Evolutionary conservation across 2,888 invertebrate species (phyloP).

Genomic region (Teinopalpus imperialis): DNA sequence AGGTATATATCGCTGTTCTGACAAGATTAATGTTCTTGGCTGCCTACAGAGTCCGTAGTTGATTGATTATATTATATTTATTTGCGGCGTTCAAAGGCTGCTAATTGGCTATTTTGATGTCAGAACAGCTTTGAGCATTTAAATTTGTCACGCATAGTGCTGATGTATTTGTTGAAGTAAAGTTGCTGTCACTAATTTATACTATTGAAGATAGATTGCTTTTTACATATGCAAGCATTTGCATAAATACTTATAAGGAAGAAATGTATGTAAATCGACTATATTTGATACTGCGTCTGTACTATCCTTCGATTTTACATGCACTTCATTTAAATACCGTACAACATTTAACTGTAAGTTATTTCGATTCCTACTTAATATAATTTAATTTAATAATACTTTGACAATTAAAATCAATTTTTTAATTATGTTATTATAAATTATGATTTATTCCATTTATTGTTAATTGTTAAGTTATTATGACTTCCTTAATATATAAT

Average conservation of each 20-base stretch:
- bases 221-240: constrained; percentile 3
- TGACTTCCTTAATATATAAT: too few species aligned
- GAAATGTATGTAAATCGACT: too few species aligned
- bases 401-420: too few species aligned
- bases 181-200: constrained; percentile 8
- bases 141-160: constrained; percentile 18
- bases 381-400: too few species aligned
- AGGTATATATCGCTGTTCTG: constrained; percentile 3
- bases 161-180: constrained; percentile 16
- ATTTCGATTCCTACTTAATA: too few species aligned
- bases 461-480: too few species aligned
- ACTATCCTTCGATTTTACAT: too few species aligned
- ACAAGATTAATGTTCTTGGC: constrained; percentile 17
- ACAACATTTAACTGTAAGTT: too few species aligned
- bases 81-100: neutral
- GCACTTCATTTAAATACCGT: too few species aligned
- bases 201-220: constrained; percentile 11
- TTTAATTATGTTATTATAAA: too few species aligned
- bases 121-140: neutral
- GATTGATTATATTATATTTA: constrained; percentile 11
- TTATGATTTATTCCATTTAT: too few species aligned
- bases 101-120: constrained; percentile 14
- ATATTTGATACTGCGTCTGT: too few species aligned
- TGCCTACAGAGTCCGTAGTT: neutral
- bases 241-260: constrained; percentile 5